Evolutionary conservation across 2,888 invertebrate genomes (phyloP), one percentile per base, ranked within the genome.

Genomic region (Horisme vitalbata): DNA sequence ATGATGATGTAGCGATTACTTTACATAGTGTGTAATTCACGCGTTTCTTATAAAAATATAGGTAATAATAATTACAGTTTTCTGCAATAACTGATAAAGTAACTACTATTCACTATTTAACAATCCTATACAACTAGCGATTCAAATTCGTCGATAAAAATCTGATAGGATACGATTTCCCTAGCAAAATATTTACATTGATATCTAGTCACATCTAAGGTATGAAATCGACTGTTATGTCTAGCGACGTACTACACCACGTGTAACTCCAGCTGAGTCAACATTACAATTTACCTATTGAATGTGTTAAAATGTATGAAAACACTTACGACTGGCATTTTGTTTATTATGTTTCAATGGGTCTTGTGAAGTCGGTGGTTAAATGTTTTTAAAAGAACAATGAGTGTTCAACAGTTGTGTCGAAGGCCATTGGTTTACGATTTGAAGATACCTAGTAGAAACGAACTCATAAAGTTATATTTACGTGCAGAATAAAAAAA

Each of bases 181-280:
- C 21, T 60, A 45, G 47, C 45, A 28, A 59, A 63, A 62, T 62
- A 67, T 69, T 66, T 63, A 66, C 61, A 55, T 41, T 46, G 43
- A 57, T 37, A 37, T 34, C 15, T 18, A 32, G 55, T 43, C 37
- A 38, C 27, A 37, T 36, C 30, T 14, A 24, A 43, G 15, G 38
- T 11, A 35, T 44, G 39, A 46, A 35, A 49, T 46, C 41, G 45
- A 53, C 37, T 57, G 34, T 55, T 49, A 55, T 61, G 51, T 53
- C 52, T 44, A 45, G 4, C 34, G 46, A 39, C 61, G 60, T 63
- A 55, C 34, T 44, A 15, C 20, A 54, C 69, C 83, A 78, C 75
- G 76, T 78, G 77, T 26, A 10, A 11, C 20, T 30, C 4, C 74
- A 68, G 72, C 74, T 74, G 73, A 68, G 61, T 69, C 63, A 69